Base-by-base conservation (phyloP, 2,113 vertebrate species). In the Lepidiolamprologus cunningtoni region DNA sequence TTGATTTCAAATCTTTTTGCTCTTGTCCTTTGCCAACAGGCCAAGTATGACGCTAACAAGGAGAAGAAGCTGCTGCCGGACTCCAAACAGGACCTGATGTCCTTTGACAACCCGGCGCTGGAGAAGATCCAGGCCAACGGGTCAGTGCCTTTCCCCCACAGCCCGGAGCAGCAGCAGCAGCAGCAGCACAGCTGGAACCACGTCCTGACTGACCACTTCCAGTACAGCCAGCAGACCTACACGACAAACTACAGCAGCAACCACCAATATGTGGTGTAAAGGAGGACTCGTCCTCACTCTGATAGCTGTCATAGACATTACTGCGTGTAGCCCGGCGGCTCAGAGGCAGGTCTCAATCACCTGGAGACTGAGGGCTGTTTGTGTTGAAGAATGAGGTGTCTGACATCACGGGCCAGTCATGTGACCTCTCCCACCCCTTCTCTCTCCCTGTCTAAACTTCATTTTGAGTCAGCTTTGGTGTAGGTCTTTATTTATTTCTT, bases 31-130 rank as follows among this genome's bases (percentile, higher is more conserved):
- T 87, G 4, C 78, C 63, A 13, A 84, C 93, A 98, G 97, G 97
- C 97, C 53, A 97, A 97, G 93, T 99, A 98, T 0, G 98, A 99
- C 1, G 96, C 97, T 1, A 98, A 97, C 94, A 96, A 96, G 90
- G 97, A 97, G 95, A 98, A 97, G 95, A 98, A 97, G 92, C 92
- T 98, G 55, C 97, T 99, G 80, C 99, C 98, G 0, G 33, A 96
- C 35, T 91, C 96, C 3, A 93, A 97, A 0, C 96, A 96, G 66
- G 98, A 99, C 89, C 93, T 98, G 50, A 89, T 96, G 79, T 94
- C 93, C 42, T 94, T 97, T 68, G 97, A 97, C 7, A 92, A 94
- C n/a, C 57, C 95, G 0, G 84, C 85, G 0, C 88, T 92, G 80
- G 97, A 98, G 9, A 98, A 98, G 90, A 84, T 96, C 52, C 97